Evolutionary conservation across 1,140 invertebrate species (phyloP).

Genomic region (Paralvinella palmiformis): DNA sequence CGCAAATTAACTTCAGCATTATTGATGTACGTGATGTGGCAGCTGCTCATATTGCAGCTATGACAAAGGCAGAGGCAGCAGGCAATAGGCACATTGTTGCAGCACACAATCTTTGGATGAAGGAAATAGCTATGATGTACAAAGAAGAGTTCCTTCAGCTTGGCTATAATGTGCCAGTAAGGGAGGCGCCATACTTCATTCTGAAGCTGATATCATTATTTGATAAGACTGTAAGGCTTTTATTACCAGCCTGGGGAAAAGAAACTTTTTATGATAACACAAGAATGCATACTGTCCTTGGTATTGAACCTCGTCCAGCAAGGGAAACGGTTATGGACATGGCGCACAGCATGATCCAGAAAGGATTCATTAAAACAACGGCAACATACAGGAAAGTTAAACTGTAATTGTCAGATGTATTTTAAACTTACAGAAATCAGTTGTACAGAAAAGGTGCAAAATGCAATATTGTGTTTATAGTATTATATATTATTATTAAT

Average conservation of each 20-base stretch:
- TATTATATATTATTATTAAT: too few relatives aligned
- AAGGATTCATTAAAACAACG: slow-evolving; percentile 49
- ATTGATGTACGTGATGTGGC: slow-evolving; percentile 59
- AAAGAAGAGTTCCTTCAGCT: slow-evolving; percentile 51
- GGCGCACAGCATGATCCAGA: slow-evolving; percentile 52
- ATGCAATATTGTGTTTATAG: too few relatives aligned
- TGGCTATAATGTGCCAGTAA: slow-evolving; percentile 25
- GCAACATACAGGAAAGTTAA: slow-evolving; percentile 45
- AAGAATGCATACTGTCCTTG: slow-evolving; percentile 46
- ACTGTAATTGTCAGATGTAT: too few relatives aligned
- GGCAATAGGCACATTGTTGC: slow-evolving; percentile 38
- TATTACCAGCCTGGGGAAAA: slow-evolving; percentile 51
- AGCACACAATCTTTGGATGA: slow-evolving; percentile 48
- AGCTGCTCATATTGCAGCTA: slow-evolving; percentile 54
- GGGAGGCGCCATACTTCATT: slow-evolving; percentile 52
- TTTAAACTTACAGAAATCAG: too few relatives aligned
- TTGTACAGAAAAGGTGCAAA: too few relatives aligned
- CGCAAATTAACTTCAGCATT: slow-evolving; percentile 51
- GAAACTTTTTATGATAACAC: slow-evolving; percentile 46
- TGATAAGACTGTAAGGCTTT: slow-evolving; percentile 48
- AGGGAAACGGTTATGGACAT: slow-evolving; percentile 52
- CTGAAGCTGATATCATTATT: slow-evolving; percentile 51
- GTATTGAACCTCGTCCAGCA: slow-evolving; percentile 41
- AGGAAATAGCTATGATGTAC: slow-evolving; percentile 49
- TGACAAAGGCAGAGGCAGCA: slow-evolving; percentile 52